Conservation (phyloP, 53 echinoderm and acorn worm species). For the Holothuria leucospilota region DNA sequence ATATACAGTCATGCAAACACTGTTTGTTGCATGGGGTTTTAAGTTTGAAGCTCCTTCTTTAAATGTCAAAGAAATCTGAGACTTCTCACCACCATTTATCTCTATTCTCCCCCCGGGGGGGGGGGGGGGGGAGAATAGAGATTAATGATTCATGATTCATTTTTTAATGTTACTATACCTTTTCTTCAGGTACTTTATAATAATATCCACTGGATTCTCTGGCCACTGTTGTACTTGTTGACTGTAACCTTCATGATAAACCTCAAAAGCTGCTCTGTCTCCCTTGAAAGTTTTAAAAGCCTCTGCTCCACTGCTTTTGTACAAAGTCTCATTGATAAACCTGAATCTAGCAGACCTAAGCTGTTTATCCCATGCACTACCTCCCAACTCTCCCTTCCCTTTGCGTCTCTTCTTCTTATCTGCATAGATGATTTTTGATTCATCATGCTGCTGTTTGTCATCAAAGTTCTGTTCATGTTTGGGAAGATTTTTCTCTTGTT, state of each 20-base stretch:
- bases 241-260: conserved; percentile 84
- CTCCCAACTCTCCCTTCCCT: conserved; percentile 18
- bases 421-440: conserved; percentile 15
- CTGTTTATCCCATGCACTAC: conserved; percentile 70
- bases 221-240: conserved; percentile 93
- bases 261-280: conserved; percentile 72
- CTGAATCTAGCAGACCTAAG: conserved; percentile 82
- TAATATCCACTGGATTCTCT: conserved; percentile 81
- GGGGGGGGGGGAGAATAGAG: no score
- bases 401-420: conserved; percentile 14
- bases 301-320: conserved; percentile 74
- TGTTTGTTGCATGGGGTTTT: no score
- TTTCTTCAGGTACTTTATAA: conserved; percentile 76
- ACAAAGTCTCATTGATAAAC: conserved; percentile 87
- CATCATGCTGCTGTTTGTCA: neutral
- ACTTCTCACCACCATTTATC: no score
- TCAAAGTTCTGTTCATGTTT: conserved; percentile 1
- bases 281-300: conserved; percentile 70
- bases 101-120: no score
- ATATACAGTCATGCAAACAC: no score
- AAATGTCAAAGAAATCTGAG: no score
- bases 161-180: conserved; percentile 54
- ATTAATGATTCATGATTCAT: no score
- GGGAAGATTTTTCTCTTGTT: neutral
- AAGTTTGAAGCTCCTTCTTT: no score